phyloP scores from a whole-genome alignment of 2,888 invertebrate species.

The Tineola bisselliella region DNA sequence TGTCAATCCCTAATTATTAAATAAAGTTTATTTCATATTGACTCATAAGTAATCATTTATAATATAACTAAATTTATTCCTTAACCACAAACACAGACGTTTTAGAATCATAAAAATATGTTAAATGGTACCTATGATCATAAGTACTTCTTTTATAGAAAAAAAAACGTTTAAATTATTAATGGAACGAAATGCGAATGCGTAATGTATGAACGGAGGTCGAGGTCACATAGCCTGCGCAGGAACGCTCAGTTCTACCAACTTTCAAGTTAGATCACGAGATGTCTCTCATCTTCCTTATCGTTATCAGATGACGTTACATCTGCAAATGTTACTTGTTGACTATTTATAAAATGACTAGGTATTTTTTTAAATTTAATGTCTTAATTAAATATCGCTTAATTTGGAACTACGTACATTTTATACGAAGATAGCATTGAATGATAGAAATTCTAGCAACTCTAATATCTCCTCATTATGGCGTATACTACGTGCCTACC shows the following conservation, averaged over 20 bases:
- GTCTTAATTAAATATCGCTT: not conserved
- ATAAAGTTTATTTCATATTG: too few relatives aligned
- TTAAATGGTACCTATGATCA: too few relatives aligned
- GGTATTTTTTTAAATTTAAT: not conserved
- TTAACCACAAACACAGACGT: too few relatives aligned
- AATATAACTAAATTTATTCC: too few relatives aligned
- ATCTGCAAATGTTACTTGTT: not conserved
- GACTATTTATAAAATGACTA: not conserved
- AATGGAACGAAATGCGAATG: not conserved
- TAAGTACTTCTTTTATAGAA: not conserved
- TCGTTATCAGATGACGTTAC: constrained; percentile 19
- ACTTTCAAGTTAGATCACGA: constrained; percentile 59
- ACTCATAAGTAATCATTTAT: too few relatives aligned
- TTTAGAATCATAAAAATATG: too few relatives aligned
- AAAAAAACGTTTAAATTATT: not conserved
- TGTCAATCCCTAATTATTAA: too few relatives aligned
- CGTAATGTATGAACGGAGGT: constrained; percentile 14
- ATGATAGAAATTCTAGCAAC: too few relatives aligned
- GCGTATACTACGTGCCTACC: too few relatives aligned
- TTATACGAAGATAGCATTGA: not conserved
- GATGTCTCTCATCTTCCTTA: constrained; percentile 47
- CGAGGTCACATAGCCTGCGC: constrained; percentile 39
- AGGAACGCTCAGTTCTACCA: constrained; percentile 47
- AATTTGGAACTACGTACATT: not conserved
- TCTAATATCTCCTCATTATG: too few relatives aligned